Evolutionary conservation across 1,140 invertebrate species (phyloP).

Genomic region (Ceratoteleas bidentatus): DNA sequence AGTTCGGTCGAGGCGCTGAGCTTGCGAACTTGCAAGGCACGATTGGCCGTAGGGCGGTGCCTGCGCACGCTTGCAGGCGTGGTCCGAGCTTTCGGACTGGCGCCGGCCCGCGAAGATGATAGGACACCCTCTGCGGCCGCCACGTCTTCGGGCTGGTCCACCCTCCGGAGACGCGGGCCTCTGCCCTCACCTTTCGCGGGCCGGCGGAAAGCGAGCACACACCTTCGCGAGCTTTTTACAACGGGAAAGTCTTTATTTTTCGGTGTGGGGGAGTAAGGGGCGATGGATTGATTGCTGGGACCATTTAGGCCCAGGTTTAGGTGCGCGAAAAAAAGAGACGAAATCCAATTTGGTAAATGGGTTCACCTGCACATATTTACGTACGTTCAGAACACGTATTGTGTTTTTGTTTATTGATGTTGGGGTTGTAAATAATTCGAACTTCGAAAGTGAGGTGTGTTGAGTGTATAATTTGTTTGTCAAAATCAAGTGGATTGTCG

Average conservation of each 20-base stretch:
- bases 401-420: too few species aligned
- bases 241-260: constrained; percentile 28
- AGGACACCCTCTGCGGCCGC: constrained; percentile 69
- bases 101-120: constrained; percentile 74
- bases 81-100: constrained; percentile 73
- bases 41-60: constrained; percentile 79
- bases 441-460: too few species aligned
- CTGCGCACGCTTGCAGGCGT: constrained; percentile 79
- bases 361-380: too few species aligned
- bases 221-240: constrained; percentile 50
- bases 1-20: constrained; percentile 67
- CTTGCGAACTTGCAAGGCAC: constrained; percentile 71
- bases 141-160: constrained; percentile 73
- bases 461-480: too few species aligned
- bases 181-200: constrained; percentile 58
- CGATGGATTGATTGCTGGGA: neutral
- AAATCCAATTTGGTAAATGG: too few species aligned
- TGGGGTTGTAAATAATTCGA: too few species aligned
- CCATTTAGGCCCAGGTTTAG: too few species aligned
- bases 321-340: too few species aligned
- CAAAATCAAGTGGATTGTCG: too few species aligned
- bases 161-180: constrained; percentile 51
- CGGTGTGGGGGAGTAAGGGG: constrained; percentile 8
- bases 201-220: constrained; percentile 36
- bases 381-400: too few species aligned